These are phyloP conservation scores for Helicolenus hilgendorfi DNA, from an alignment of 2,797 vertebrate genomes.

Conservation along the genomic window DNA sequence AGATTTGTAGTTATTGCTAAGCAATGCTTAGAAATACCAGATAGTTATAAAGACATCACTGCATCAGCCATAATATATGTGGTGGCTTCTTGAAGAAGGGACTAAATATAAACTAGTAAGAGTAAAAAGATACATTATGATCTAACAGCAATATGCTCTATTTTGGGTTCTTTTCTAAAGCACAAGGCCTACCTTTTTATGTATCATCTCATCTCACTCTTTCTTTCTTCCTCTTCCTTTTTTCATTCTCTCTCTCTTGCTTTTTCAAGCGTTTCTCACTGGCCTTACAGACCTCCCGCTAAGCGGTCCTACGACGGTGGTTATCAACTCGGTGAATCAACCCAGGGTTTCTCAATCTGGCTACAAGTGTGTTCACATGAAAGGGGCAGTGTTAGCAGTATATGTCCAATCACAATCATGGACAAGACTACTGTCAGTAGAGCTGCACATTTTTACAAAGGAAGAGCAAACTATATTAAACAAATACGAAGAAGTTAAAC, in stretches of 20 bases:
- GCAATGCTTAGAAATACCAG: not conserved
- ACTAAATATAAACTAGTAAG: not conserved
- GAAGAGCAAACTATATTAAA: too few species aligned
- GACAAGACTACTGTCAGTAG: too few species aligned
- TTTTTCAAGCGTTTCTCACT: not conserved
- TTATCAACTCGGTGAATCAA: too few species aligned
- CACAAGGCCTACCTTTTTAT: not conserved
- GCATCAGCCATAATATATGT: not conserved
- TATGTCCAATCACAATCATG: too few species aligned
- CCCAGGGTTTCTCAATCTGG: too few species aligned
- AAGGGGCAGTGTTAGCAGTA: too few species aligned
- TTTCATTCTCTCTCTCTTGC: not conserved
- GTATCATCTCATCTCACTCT: not conserved
- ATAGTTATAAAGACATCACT: not conserved
- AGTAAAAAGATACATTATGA: not conserved
- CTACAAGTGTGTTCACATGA: rapidly evolving
- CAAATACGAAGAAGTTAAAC: too few species aligned
- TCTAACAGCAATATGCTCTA: not conserved
- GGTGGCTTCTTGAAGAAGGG: not conserved
- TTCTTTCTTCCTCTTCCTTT: not conserved
- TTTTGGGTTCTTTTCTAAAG: not conserved
- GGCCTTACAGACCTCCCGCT: not conserved
- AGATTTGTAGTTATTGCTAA: not conserved
- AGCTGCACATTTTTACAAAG: too few species aligned
- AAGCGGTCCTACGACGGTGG: too few species aligned